Evolutionary conservation across 2,888 invertebrate species (phyloP).

Genomic region (Dasypolia templi): DNA sequence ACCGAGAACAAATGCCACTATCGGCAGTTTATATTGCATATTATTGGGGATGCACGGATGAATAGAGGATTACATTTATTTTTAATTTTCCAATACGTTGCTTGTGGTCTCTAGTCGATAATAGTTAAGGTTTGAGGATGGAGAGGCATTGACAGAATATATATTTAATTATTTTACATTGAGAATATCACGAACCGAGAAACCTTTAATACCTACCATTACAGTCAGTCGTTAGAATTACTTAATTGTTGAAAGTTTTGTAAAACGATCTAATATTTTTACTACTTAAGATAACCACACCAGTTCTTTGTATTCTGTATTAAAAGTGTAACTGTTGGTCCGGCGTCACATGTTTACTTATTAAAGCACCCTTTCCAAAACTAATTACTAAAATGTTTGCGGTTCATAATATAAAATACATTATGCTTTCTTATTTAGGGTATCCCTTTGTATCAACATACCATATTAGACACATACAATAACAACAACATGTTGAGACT

Average conservation of each 20-base stretch:
- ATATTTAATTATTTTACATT: background rate
- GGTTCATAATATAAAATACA: constrained; percentile 2
- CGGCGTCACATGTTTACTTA: background rate
- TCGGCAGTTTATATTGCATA: constrained; percentile 37
- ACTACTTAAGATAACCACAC: background rate
- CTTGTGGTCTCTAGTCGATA: constrained; percentile 2
- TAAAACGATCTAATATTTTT: background rate
- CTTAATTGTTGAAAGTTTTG: background rate
- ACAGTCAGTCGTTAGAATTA: too few species aligned
- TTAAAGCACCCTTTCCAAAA: constrained; percentile 1
- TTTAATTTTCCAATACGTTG: constrained; percentile 30
- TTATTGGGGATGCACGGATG: constrained; percentile 19
- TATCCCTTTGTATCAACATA: constrained; percentile 8
- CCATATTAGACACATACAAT: too few species aligned
- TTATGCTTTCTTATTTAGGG: constrained; percentile 11
- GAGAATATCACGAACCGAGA: background rate
- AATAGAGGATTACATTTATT: constrained; percentile 25
- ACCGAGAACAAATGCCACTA: constrained; percentile 18
- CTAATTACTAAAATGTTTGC: constrained; percentile 19
- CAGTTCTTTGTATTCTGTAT: background rate
- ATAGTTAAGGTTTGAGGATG: background rate
- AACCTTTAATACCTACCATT: too few species aligned
- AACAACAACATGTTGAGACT: too few species aligned
- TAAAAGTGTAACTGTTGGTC: background rate
- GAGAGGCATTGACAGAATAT: background rate